Conservation (phyloP, 1,140 invertebrate species). For the Aleiodes sp. region DNA sequence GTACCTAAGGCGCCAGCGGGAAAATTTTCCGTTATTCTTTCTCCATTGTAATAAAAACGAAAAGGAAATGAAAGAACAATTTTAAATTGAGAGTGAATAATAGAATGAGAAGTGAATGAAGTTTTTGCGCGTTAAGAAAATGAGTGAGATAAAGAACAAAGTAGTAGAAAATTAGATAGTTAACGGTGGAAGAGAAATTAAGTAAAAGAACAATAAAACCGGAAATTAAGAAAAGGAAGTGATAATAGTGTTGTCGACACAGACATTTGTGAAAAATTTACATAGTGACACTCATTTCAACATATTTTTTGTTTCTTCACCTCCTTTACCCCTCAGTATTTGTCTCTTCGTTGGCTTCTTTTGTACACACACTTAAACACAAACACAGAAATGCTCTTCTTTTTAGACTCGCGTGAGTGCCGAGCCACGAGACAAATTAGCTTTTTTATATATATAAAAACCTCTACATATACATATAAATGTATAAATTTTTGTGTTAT, state of each 20-base stretch:
- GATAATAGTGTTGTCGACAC: conserved; percentile 18
- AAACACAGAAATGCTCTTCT: neutral
- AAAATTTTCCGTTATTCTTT: conserved; percentile 1
- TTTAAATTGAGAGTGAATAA: neutral
- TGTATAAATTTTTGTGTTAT: neutral
- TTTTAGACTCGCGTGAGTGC: neutral
- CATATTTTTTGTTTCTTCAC: neutral
- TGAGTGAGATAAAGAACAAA: neutral
- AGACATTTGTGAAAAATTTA: conserved; percentile 19
- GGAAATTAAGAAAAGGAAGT: neutral
- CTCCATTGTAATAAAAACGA: neutral
- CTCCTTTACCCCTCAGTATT: neutral
- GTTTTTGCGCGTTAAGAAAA: neutral
- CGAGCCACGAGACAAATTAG: neutral
- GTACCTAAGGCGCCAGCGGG: neutral
- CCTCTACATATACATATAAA: neutral
- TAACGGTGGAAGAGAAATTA: neutral
- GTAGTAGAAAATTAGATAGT: conserved; percentile 12
- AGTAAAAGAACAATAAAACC: neutral
- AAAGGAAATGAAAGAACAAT: too few relatives aligned
- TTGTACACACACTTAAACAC: neutral
- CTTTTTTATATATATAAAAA: conserved; percentile 8
- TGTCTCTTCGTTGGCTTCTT: neutral
- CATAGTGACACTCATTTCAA: conserved; percentile 24
- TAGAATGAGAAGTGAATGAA: neutral